Percentiles rank a stretch among this genome's conserved stretches.
Conservation (phyloP, 2,113 vertebrate species). For the Syrrhaptes paradoxus region DNA sequence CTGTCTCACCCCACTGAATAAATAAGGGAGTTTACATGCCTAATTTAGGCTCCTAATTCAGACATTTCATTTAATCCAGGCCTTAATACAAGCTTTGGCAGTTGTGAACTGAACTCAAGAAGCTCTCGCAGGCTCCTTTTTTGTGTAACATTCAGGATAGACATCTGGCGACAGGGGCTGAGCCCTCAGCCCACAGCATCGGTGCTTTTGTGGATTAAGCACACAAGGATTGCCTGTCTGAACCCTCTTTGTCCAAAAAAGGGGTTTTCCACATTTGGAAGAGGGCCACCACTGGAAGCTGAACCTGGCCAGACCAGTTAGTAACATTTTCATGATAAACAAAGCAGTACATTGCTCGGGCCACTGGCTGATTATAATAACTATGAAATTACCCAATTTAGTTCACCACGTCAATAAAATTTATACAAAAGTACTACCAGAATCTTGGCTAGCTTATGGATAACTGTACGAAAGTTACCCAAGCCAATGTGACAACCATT, state of each 20-base stretch:
- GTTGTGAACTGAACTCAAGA: not conserved
- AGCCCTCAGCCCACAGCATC: not conserved
- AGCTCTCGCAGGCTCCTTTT: not conserved
- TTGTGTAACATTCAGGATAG: not conserved
- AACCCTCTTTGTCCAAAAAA: not conserved
- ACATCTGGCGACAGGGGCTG: not conserved
- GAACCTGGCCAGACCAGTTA: constrained; percentile 38
- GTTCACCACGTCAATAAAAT: constrained; percentile 56
- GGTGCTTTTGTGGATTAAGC: not conserved
- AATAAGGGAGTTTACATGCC: not conserved
- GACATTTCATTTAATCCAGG: not conserved
- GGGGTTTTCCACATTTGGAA: constrained; percentile 21
- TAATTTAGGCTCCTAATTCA: not conserved
- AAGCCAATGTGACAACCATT: constrained; percentile 58
- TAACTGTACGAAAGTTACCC: constrained; percentile 40
- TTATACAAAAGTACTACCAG: constrained; percentile 30
- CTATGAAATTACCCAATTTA: constrained; percentile 62
- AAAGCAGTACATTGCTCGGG: constrained; percentile 11
- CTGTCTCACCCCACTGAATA: rapidly evolving
- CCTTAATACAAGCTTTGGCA: not conserved
- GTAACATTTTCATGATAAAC: constrained; percentile 29
- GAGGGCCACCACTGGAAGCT: not conserved
- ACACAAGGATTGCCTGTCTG: not conserved
- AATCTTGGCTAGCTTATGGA: constrained; percentile 45
- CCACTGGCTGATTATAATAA: constrained; percentile 55